Evolutionary conservation across 2,888 invertebrate species (phyloP), one percentile per base, ranked within the genome.

Genomic region (Tetheella fluctuosa): DNA sequence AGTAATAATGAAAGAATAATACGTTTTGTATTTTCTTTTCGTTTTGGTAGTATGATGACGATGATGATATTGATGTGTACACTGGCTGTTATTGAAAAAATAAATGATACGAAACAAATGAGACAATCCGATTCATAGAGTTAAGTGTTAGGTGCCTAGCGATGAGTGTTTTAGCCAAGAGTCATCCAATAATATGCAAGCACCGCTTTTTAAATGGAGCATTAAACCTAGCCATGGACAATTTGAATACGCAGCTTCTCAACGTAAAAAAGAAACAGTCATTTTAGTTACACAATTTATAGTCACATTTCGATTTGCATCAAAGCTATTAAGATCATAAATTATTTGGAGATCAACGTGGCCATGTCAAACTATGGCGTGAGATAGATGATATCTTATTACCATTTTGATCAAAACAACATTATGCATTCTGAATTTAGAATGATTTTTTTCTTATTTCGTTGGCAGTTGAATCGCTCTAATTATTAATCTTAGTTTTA

Each of bases 241-340:
- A 17, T 48, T 20, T 48, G 8, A 17, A 4, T 2, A 20, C 2
- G 6, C 17, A 13, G 5, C 39, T 48, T 8, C 42, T 20, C 39
- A n/a, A n/a, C 34, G 7, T 15, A 42, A 42, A 20, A 39, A 20
- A 1, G n/a, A 48, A 48, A 48, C 20, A 48, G 48, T 48, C 1
- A 25, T 4, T 48, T n/a, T 10, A 10, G 48, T 20, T 20, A 15
- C 20, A 48, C 17, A 20, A 48, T 48, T 48, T 48, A 48, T 48
- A 10, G 20, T 48, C 20, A 20, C 48, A 48, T 48, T 48, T 48
- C 48, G 20, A 48, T 48, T n/a, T 2, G 20, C 15, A 48, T 48
- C 48, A 48, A 17, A 48, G 48, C 48, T 48, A 48, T 48, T 42
- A 48, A 10, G 48, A 48, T 48, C 48, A n/a, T 48, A 48, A 48